phyloP scores from a whole-genome alignment of 2,113 vertebrate genomes.

The Todiramphus saurophagus region DNA sequence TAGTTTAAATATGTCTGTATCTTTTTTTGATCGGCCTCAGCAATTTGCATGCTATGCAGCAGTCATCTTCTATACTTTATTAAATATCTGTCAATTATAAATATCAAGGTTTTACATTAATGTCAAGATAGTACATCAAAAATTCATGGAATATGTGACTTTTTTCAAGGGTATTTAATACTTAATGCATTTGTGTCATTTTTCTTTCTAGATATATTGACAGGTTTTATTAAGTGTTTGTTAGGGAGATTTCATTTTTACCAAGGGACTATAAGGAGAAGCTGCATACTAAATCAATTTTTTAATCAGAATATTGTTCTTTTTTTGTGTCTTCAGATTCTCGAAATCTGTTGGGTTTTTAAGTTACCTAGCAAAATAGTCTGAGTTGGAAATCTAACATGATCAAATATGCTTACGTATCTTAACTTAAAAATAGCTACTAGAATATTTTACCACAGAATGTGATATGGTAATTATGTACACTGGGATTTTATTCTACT shows the following conservation, averaged over 20 bases:
- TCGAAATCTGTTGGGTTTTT: constrained; percentile 65
- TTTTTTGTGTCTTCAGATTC: constrained; percentile 69
- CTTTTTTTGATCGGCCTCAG: constrained; percentile 68
- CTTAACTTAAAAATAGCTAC: constrained; percentile 67
- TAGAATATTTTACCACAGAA: constrained; percentile 29
- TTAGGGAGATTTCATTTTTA: constrained; percentile 84
- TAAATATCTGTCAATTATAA: constrained; percentile 88
- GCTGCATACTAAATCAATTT: constrained; percentile 80
- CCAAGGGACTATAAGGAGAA: constrained; percentile 80
- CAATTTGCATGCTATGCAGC: constrained; percentile 73
- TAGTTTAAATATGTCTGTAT: constrained; percentile 67
- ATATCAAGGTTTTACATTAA: constrained; percentile 88
- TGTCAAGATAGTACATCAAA: constrained; percentile 89
- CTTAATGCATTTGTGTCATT: constrained; percentile 88
- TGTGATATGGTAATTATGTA: constrained; percentile 58
- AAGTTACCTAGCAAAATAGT: constrained; percentile 55
- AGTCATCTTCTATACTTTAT: constrained; percentile 80
- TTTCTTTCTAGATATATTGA: constrained; percentile 84
- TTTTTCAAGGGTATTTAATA: constrained; percentile 86
- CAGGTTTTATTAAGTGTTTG: constrained; percentile 88
- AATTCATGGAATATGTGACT: constrained; percentile 86
- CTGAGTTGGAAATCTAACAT: constrained; percentile 63
- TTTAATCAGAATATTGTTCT: constrained; percentile 77
- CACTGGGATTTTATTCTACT: constrained; percentile 32
- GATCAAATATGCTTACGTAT: constrained; percentile 62